A percentile compares a stretch with the other conserved stretches of the same genome.
Conservation (phyloP, 2,113 vertebrate genomes). For the Hippocampus zosterae region DNA sequence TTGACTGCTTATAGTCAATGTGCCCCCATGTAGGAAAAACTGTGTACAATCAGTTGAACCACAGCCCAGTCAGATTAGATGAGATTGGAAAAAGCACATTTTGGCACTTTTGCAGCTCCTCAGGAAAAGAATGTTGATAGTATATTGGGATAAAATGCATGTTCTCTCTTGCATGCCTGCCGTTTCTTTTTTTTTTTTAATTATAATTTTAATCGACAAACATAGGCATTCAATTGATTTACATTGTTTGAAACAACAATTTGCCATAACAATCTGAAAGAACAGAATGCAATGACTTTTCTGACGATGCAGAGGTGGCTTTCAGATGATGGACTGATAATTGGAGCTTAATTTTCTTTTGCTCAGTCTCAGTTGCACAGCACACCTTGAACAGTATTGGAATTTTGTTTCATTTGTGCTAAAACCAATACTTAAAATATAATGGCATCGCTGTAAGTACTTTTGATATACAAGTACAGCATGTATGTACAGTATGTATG, state of each 20-base stretch:
- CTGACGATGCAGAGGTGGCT: background rate
- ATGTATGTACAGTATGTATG: background rate
- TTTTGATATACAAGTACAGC: too few species aligned
- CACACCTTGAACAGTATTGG: constrained; percentile 18
- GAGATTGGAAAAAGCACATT: constrained; percentile 53
- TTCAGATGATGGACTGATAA: constrained; percentile 57
- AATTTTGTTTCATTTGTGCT: background rate
- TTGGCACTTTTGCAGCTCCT: constrained; percentile 40
- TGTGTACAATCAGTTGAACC: constrained; percentile 54
- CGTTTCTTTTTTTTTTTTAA: background rate
- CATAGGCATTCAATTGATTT: background rate
- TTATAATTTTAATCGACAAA: too few species aligned
- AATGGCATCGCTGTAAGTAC: background rate
- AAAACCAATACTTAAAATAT: background rate
- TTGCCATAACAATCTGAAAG: background rate
- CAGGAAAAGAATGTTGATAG: constrained; percentile 26
- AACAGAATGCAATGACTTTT: background rate
- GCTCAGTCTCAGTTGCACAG: constrained; percentile 27
- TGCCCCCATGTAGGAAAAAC: constrained; percentile 62
- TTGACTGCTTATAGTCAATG: constrained; percentile 68
- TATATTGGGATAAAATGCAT: constrained; percentile 25
- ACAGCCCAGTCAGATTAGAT: constrained; percentile 45
- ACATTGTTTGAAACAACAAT: constrained; percentile 1
- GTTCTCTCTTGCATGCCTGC: constrained; percentile 32
- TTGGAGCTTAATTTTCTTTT: constrained; percentile 42